Evolutionary conservation across 1,140 invertebrate species (phyloP), one percentile per base, ranked within the genome.

Genomic region (Drosophila oshimai): DNA sequence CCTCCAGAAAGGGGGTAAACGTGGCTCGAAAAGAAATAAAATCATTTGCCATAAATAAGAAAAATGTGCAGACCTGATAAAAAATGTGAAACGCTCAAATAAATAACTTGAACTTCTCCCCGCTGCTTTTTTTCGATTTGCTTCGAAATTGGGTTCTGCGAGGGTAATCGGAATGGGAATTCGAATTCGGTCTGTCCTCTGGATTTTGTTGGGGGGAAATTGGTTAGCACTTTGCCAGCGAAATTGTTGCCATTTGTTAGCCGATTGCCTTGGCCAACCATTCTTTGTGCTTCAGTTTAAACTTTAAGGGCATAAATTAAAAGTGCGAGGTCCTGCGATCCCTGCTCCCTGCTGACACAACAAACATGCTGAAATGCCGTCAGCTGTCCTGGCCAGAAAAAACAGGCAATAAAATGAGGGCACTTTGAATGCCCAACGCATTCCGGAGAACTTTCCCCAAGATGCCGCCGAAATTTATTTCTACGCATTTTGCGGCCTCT

Each of bases 161-260:
- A 22, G 51, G 20, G 58, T 62, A 62, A 62, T 62, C 58, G 58
- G 58, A 62, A 60, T 62, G 58, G 58, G 58, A 62, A 60, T 62
- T 62, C 58, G 58, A 62, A 62, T 62, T 62, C 37, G 42, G 26
- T 39, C 13, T 61, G 20, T 42, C 33, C 36, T 31, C 26, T 20
- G 6, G 12, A 12, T 10, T n/a, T 44, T 37, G n/a, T 4, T 3
- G 17, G 51, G 65, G 41, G 9, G 13, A 26, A 6, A 44, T 22
- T 24, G 39, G 28, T 22, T 58, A 72, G 50, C 80, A 86, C 65
- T 84, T 79, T 86, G 70, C 71, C 67, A 80, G 55, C 75, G 71
- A 68, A 86, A 84, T 87, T 86, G 80, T 86, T 87, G 81, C 80
- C 76, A 84, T 84, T 84, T 84, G 80, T 84, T 84, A 87, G 74